These are phyloP conservation scores for Ibidorhyncha struthersii DNA, from an alignment of 2,113 vertebrate species.

Conservation along the genomic window DNA sequence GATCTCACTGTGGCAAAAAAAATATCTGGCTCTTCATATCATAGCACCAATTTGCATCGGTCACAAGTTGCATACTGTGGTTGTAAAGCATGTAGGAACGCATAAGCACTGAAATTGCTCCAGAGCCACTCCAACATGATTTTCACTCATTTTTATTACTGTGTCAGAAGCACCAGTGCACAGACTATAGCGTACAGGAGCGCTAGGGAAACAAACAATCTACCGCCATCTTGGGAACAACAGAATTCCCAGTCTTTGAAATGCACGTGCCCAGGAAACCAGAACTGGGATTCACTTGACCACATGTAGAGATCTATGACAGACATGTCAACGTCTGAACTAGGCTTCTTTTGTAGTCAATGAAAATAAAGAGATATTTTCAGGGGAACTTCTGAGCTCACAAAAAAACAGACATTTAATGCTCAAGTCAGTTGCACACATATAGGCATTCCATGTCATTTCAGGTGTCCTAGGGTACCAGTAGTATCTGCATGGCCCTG, in stretches of 20 bases:
- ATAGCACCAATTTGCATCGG: background rate
- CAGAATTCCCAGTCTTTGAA: background rate
- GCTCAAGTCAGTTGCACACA: background rate
- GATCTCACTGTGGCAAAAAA: background rate
- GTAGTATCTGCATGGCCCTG: background rate
- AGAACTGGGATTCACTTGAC: background rate
- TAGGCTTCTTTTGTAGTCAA: background rate
- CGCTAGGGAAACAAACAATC: rapidly evolving
- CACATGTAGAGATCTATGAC: background rate
- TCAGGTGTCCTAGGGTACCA: background rate
- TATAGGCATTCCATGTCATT: background rate
- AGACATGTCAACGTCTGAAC: background rate
- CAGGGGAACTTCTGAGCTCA: background rate
- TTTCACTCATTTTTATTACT: background rate
- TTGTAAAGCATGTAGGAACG: background rate
- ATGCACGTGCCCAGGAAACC: background rate
- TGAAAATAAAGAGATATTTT: background rate
- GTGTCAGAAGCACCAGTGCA: background rate
- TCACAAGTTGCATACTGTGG: background rate
- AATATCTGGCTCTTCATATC: background rate
- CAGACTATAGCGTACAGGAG: background rate
- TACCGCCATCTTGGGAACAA: background rate
- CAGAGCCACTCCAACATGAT: background rate
- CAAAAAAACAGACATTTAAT: background rate
- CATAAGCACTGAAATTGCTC: background rate